Percentiles rank a stretch among this genome's conserved stretches.
These are phyloP conservation scores for Listrodromus nycthemerus DNA, from an alignment of 2,888 invertebrate species.

Conservation along the genomic window DNA sequence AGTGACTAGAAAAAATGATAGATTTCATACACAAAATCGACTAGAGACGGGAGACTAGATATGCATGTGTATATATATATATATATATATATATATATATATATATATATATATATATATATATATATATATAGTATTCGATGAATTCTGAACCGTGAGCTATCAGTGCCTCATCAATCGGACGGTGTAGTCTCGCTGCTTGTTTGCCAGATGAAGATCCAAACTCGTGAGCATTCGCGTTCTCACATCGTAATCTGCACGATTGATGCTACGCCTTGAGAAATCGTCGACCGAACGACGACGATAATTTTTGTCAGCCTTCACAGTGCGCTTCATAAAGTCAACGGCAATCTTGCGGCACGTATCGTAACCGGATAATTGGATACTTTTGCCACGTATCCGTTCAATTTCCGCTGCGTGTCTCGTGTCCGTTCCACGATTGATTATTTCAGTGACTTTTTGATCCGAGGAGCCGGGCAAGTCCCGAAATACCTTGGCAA, in stretches of 20 bases:
- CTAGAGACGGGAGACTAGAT: slow-evolving; percentile 35
- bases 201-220: slow-evolving; percentile 80
- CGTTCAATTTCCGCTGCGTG: slow-evolving; percentile 71
- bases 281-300: slow-evolving; percentile 51
- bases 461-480: slow-evolving; percentile 78
- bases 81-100: slow-evolving; percentile 5
- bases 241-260: slow-evolving; percentile 75
- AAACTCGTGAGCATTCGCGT: slow-evolving; percentile 79
- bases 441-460: slow-evolving; percentile 73
- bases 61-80: not conserved
- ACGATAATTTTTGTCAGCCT: slow-evolving; percentile 18
- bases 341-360: slow-evolving; percentile 79
- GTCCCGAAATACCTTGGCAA: slow-evolving; percentile 80
- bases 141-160: slow-evolving; percentile 1
- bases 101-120: slow-evolving; percentile 10
- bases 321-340: slow-evolving; percentile 78
- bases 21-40: slow-evolving; percentile 36
- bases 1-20: slow-evolving; percentile 26
- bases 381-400: slow-evolving; percentile 77
- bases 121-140: slow-evolving; percentile 1
- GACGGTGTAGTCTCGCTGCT: slow-evolving; percentile 80
- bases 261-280: slow-evolving; percentile 40
- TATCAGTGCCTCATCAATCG: slow-evolving; percentile 79
- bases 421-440: slow-evolving; percentile 70
- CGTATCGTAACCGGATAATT: slow-evolving; percentile 80